A percentile compares a stretch with the other conserved stretches of the same genome.
Conservation (phyloP, 2,888 invertebrate species). For the Ectemnius continuus region DNA sequence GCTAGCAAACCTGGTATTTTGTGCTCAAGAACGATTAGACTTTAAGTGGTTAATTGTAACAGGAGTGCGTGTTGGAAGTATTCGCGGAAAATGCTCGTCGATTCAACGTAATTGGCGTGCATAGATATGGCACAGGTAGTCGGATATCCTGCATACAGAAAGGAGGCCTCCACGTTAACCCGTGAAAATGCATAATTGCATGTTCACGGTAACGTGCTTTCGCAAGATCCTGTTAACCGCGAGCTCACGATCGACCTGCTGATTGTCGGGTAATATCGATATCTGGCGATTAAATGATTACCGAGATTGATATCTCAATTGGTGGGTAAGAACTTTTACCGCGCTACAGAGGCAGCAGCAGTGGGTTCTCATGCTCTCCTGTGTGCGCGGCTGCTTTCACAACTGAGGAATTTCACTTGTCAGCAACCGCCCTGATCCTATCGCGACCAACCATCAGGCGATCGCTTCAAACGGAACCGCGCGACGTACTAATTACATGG, state of each 20-base stretch:
- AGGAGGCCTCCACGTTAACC: slow-evolving; percentile 52
- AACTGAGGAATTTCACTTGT: slow-evolving; percentile 53
- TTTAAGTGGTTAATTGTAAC: background rate
- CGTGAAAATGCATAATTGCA: slow-evolving; percentile 63
- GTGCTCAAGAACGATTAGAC: background rate
- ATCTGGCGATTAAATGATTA: slow-evolving; percentile 62
- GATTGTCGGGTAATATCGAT: slow-evolving; percentile 52
- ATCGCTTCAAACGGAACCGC: slow-evolving; percentile 32
- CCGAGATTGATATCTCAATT: slow-evolving; percentile 63
- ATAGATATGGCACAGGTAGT: slow-evolving; percentile 9
- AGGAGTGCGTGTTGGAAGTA: background rate
- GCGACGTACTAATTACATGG: background rate
- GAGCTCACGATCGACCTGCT: slow-evolving; percentile 29
- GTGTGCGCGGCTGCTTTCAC: slow-evolving; percentile 35
- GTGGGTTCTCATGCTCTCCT: slow-evolving; percentile 41
- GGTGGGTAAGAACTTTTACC: slow-evolving; percentile 53
- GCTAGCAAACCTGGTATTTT: background rate
- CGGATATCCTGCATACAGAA: slow-evolving; percentile 25
- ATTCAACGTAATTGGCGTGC: slow-evolving; percentile 34
- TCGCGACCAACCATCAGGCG: slow-evolving; percentile 23
- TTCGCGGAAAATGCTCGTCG: slow-evolving; percentile 32
- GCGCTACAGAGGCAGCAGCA: slow-evolving; percentile 27
- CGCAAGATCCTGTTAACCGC: slow-evolving; percentile 37
- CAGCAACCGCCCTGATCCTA: slow-evolving; percentile 32
- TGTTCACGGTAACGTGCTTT: slow-evolving; percentile 44